Conservation (phyloP, 1,140 invertebrate species). For the Aphelenchoides fujianensis region DNA sequence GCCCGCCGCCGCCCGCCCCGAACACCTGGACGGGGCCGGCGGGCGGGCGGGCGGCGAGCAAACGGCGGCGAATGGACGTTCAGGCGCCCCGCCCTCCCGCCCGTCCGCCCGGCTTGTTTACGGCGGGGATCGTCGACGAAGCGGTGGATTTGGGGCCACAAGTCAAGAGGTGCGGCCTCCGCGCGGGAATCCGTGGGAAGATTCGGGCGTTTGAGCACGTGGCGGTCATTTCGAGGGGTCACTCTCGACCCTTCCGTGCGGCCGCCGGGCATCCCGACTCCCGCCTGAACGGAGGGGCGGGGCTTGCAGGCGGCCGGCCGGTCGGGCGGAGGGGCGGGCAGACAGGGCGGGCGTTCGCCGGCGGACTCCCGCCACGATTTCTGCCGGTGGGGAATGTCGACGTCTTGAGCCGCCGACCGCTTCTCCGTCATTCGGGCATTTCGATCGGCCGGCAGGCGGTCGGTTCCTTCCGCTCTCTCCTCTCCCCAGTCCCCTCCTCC, state of each 20-base stretch:
- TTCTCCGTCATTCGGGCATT: background rate
- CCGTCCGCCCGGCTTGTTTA: background rate
- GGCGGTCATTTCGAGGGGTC: background rate
- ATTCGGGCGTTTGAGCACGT: too few species aligned
- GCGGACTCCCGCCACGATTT: too few species aligned
- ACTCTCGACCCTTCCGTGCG: background rate
- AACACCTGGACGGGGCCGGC: too few species aligned
- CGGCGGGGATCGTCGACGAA: background rate
- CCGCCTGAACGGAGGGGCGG: background rate
- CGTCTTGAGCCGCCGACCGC: background rate
- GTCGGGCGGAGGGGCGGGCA: too few species aligned
- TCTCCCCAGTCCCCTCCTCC: too few species aligned
- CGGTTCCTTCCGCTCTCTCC: too few species aligned
- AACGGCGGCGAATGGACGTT: background rate
- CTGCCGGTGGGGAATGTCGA: background rate
- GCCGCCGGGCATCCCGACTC: background rate
- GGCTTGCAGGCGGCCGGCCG: too few species aligned
- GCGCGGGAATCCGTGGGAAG: background rate
- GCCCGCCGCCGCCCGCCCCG: too few species aligned
- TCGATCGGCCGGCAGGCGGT: too few species aligned
- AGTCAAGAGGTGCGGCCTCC: background rate
- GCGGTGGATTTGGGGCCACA: background rate
- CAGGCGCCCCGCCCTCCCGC: background rate
- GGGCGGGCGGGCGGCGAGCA: background rate
- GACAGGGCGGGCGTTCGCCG: too few species aligned